Evolutionary conservation across 1,140 invertebrate genomes (phyloP).

Genomic region (Ridgeia piscesae): DNA sequence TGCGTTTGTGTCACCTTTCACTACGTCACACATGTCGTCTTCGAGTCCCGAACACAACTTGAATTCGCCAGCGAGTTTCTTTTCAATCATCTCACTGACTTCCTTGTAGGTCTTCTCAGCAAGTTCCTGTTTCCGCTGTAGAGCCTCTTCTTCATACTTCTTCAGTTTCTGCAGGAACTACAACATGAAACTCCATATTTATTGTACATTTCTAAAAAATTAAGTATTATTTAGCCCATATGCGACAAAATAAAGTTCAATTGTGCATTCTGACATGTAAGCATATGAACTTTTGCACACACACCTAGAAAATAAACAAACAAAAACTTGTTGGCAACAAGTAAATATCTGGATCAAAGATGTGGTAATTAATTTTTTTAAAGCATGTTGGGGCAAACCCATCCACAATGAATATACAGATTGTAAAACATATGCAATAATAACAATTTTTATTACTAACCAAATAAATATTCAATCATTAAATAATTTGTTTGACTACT

Average conservation of each 20-base stretch:
- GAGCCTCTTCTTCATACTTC: slow-evolving; percentile 43
- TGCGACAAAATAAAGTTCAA: not conserved
- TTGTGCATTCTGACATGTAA: too few species aligned
- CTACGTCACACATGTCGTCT: slow-evolving; percentile 43
- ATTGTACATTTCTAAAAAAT: not conserved
- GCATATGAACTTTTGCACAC: too few species aligned
- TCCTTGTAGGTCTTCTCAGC: slow-evolving; percentile 39
- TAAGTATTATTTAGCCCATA: not conserved
- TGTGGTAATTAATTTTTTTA: too few species aligned
- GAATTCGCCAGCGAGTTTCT: slow-evolving; percentile 47
- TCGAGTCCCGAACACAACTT: slow-evolving; percentile 40
- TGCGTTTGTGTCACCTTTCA: slow-evolving; percentile 42
- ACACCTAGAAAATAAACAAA: too few species aligned
- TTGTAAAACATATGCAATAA: too few species aligned
- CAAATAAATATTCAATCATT: too few species aligned
- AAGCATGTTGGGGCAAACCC: too few species aligned
- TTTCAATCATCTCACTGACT: slow-evolving; percentile 43
- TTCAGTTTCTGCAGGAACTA: slow-evolving; percentile 47
- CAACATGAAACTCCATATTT: not conserved
- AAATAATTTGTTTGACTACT: too few species aligned
- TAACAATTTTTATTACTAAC: too few species aligned
- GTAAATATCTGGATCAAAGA: too few species aligned
- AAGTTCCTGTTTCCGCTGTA: slow-evolving; percentile 40
- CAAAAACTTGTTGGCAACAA: too few species aligned
- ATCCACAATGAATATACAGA: too few species aligned